A percentile compares a stretch with the other conserved stretches of the same genome.
These are phyloP conservation scores for Drosophila mauritiana DNA, from an alignment of 1,140 invertebrate species.

Conservation along the genomic window DNA sequence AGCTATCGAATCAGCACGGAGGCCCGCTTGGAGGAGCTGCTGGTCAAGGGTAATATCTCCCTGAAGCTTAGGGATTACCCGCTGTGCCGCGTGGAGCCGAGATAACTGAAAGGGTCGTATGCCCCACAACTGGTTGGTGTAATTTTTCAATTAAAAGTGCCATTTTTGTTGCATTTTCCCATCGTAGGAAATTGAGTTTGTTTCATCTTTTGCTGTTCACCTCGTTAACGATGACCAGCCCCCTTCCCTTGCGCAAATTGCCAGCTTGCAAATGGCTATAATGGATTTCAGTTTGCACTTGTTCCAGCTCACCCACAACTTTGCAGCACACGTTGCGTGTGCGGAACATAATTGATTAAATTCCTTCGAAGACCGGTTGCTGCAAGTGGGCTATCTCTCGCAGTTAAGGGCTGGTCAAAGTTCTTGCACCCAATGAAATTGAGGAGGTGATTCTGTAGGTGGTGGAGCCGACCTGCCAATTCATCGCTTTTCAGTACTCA, in stretches of 20 bases:
- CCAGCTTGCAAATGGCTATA: conserved; percentile 33
- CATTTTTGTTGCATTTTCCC: conserved; percentile 62
- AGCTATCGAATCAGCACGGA: conserved; percentile 68
- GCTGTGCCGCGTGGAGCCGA: conserved; percentile 59
- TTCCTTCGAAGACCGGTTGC: conserved; percentile 25
- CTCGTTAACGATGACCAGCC: conserved; percentile 36
- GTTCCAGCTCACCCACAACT: conserved; percentile 9
- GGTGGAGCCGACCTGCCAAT: too few species aligned
- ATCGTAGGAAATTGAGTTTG: conserved; percentile 69
- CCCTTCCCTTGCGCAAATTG: conserved; percentile 44
- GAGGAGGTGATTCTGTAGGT: neutral
- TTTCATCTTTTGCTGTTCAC: conserved; percentile 50
- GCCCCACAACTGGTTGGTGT: conserved; percentile 19
- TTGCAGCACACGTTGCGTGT: conserved; percentile 45
- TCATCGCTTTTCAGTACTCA: neutral
- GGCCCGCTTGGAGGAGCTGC: conserved; percentile 56
- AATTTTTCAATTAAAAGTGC: conserved; percentile 75
- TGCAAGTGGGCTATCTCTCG: conserved; percentile 5
- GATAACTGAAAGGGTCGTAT: conserved; percentile 22
- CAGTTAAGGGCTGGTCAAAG: conserved; percentile 14
- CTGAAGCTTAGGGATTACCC: conserved; percentile 75
- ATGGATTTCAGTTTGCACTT: conserved; percentile 17
- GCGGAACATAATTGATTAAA: conserved; percentile 68
- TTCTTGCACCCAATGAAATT: conserved; percentile 25
- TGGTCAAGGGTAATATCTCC: conserved; percentile 75